Conservation (phyloP, 2,113 vertebrate species). For the Amblyornis subalaris region DNA sequence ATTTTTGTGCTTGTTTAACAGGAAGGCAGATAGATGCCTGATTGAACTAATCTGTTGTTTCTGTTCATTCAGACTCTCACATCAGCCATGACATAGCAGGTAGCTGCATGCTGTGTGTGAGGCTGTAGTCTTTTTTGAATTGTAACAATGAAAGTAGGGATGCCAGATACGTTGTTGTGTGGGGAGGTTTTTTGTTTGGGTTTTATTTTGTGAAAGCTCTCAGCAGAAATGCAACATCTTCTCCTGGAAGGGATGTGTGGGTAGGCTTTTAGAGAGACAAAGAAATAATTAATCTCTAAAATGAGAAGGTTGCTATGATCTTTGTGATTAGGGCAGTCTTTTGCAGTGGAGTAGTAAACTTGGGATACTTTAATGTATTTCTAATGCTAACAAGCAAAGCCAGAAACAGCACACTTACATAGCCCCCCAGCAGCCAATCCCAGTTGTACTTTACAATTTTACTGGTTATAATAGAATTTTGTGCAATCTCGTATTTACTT, state of each 20-base stretch:
- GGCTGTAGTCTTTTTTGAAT: not conserved
- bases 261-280: not conserved
- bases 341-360: not conserved
- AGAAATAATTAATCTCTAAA: not conserved
- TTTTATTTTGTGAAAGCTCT: not conserved
- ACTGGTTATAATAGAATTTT: not conserved
- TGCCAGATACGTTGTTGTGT: not conserved
- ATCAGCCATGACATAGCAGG: not conserved
- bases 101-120: slow-evolving; percentile 5
- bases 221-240: not conserved
- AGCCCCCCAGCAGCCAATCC: not conserved
- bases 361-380: not conserved
- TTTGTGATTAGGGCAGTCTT: not conserved
- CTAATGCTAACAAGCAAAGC: slow-evolving; percentile 5
- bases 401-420: not conserved
- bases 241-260: not conserved
- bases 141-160: not conserved
- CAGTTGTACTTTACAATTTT: not conserved
- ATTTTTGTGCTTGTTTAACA: not conserved
- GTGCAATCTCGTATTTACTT: not conserved
- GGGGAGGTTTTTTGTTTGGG: not conserved
- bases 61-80: not conserved
- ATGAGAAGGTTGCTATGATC: not conserved
- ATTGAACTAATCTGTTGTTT: not conserved
- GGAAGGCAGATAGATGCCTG: not conserved